Conservation (phyloP, 2,888 invertebrate genomes). For the Ectropis crepuscularia region DNA sequence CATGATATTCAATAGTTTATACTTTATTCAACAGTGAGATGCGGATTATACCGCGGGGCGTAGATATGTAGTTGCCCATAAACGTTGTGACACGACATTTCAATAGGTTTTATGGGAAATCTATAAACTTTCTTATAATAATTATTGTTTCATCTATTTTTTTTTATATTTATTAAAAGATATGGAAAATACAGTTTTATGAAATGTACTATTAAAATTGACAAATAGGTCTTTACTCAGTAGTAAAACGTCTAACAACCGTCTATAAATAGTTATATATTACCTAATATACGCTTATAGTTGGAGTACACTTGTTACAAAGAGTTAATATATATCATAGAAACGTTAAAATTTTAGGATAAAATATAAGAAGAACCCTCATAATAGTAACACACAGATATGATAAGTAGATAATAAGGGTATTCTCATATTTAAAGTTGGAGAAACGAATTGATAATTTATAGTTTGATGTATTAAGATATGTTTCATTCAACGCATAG, state of each 20-base stretch:
- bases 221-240: slow-evolving; percentile 52
- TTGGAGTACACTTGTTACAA: slow-evolving; percentile 58
- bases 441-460: slow-evolving; percentile 25
- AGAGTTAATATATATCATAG: slow-evolving; percentile 58
- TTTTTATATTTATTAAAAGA: too few species aligned
- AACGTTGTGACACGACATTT: too few species aligned
- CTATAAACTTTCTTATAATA: too few species aligned
- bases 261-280: slow-evolving; percentile 47
- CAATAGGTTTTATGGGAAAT: too few species aligned
- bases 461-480: too few species aligned
- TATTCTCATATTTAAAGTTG: slow-evolving; percentile 55
- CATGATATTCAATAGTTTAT: too few species aligned
- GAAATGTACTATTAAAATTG: neutral
- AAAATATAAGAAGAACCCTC: slow-evolving; percentile 61
- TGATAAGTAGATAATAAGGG: slow-evolving; percentile 40
- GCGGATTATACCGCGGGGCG: too few species aligned
- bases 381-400: slow-evolving; percentile 32
- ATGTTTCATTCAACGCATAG: too few species aligned
- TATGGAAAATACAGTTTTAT: too few species aligned
- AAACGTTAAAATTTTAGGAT: slow-evolving; percentile 58
- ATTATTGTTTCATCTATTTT: too few species aligned
- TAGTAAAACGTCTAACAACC: slow-evolving; percentile 61
- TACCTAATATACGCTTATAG: slow-evolving; percentile 39
- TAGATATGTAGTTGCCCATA: too few species aligned
- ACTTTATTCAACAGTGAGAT: too few species aligned